A percentile compares a stretch with the other conserved stretches of the same genome.
Conservation (phyloP, 2,888 invertebrate species). For the Hydrotaea diabolus region DNA sequence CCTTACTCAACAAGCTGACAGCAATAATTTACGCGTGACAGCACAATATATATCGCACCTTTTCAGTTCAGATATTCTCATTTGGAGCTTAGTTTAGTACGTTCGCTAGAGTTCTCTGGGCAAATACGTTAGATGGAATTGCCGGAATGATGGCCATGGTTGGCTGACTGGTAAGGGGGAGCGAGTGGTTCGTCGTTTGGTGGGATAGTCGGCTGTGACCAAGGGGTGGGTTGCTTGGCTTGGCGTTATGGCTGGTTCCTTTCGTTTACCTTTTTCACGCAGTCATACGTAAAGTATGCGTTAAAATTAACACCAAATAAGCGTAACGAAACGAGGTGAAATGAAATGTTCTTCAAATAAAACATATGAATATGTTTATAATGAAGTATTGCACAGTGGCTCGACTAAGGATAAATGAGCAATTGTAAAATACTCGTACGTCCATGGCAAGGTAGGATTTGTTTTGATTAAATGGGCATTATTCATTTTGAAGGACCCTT, state of each 20-base stretch:
- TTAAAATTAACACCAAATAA: conserved; percentile 48
- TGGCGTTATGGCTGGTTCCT: neutral
- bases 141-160: neutral
- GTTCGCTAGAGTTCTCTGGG: neutral
- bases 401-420: neutral
- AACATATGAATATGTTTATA: conserved; percentile 21
- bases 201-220: neutral
- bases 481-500: too few relatives aligned
- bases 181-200: conserved; percentile 3
- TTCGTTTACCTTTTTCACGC: conserved; percentile 17
- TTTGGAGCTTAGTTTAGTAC: conserved; percentile 28
- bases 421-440: too few relatives aligned
- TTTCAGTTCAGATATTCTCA: conserved; percentile 37
- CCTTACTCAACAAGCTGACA: conserved; percentile 58
- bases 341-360: neutral
- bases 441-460: too few relatives aligned
- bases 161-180: neutral
- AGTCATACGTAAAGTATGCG: conserved; percentile 42
- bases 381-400: neutral
- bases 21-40: conserved; percentile 63
- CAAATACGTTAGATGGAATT: neutral
- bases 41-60: conserved; percentile 55
- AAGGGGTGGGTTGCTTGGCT: neutral
- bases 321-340: neutral
- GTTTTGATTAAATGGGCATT: too few relatives aligned